Evolutionary conservation across 2,113 vertebrate genomes (phyloP).

Genomic region (Ochotona curzoniae): DNA sequence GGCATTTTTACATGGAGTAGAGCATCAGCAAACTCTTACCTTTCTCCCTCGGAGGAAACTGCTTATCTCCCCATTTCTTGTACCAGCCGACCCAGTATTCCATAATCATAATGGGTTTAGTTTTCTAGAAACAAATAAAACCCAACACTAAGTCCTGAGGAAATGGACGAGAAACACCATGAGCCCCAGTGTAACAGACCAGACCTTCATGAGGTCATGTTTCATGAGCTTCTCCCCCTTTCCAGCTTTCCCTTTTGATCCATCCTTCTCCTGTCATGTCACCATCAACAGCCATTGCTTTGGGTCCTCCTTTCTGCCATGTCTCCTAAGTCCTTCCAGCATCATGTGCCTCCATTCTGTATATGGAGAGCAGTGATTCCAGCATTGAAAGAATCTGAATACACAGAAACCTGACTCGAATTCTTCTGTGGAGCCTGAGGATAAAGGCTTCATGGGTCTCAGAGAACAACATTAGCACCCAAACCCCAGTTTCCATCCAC

Average conservation of each 20-base stretch:
- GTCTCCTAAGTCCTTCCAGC: background rate
- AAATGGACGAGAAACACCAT: background rate
- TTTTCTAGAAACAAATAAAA: conserved; percentile 60
- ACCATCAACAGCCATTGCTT: too few relatives aligned
- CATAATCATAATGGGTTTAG: conserved; percentile 71
- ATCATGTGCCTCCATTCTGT: background rate
- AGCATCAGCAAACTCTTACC: conserved; percentile 51
- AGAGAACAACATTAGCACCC: background rate
- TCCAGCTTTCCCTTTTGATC: background rate
- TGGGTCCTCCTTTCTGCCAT: too few relatives aligned
- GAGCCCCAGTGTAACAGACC: background rate
- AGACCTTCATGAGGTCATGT: background rate
- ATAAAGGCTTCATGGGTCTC: background rate
- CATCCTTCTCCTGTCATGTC: background rate
- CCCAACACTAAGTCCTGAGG: background rate
- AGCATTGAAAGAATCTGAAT: background rate
- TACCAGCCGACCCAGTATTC: conserved; percentile 79
- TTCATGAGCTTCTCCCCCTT: too few relatives aligned
- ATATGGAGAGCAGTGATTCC: background rate
- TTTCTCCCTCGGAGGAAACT: rapidly evolving
- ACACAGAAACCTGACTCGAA: background rate
- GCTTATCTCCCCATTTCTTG: conserved; percentile 43
- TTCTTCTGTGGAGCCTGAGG: background rate
- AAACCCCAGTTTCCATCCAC: background rate
- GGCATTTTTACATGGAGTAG: background rate